Evolutionary conservation across 2,888 invertebrate species (phyloP), one percentile per base, ranked within the genome.

Genomic region (Dione juno): DNA sequence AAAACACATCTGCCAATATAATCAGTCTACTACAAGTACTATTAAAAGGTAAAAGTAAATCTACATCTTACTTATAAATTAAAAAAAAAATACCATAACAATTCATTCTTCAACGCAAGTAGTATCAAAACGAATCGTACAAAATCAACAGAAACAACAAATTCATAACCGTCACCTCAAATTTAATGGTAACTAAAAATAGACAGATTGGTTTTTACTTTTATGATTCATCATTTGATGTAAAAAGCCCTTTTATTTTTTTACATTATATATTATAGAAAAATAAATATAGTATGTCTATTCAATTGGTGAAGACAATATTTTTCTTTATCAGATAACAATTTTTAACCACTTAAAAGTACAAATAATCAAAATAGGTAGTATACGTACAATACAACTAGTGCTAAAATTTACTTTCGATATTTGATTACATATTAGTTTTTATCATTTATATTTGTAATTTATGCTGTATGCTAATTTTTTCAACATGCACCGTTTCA

Each of bases 151-250:
- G 67, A 43, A 57, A 69, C 63, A 61, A 70, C 66, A 63, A 69
- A 68, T 58, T 67, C 68, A 71, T 75, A 75, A 78, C 78, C 79
- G 66, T 75, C 79, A 77, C 79, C 79, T 78, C 72, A 66, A 70
- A 40, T 58, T 72, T 74, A 78, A 74, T 77, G 77, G 79, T 79
- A 79, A 79, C 78, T 76, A 72, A 74, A 72, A 50, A 63, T 48
- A 37, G 11, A 63, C 9, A 37, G n/a, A 50, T 43, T 16, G 43
- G 21, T 9, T 59, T 43, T 14, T 21, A 59, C 37, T 59, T n/a
- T 11, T 54, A 58, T 8, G 14, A n/a, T 21, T n/a, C 1, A 45
- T 10, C 21, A 0, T 9, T 43, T 3, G 21, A 1, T 13, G 41
- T 21, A 13, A 41, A 19, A 41, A 14, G 14, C 35, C 16, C 21